Percentiles rank a stretch among this genome's conserved stretches.
phyloP scores from a whole-genome alignment of 2,888 invertebrate species.

The Lasioglossum morio region DNA sequence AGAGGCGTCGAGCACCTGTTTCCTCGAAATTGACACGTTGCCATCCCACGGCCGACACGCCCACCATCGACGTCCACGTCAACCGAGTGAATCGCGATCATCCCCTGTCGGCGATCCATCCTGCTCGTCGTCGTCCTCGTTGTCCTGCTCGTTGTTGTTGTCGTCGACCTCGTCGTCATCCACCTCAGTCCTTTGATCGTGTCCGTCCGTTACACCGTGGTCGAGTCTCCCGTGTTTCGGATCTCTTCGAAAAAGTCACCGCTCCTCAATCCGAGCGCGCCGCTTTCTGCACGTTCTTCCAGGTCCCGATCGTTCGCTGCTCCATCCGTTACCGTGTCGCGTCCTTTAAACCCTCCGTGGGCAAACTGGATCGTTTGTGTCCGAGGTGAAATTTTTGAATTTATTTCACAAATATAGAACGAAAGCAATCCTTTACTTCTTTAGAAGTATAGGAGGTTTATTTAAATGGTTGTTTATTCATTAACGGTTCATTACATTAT shows the following conservation, averaged over 20 bases:
- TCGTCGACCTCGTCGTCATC: slow-evolving; percentile 53
- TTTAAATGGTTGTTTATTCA: too few species aligned
- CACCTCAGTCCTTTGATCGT: slow-evolving; percentile 50
- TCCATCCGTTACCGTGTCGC: background rate
- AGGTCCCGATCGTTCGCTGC: too few species aligned
- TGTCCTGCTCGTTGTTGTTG: slow-evolving; percentile 54
- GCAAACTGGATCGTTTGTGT: too few species aligned
- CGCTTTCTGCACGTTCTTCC: background rate
- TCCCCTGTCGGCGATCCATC: slow-evolving; percentile 70
- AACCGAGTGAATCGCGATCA: slow-evolving; percentile 73
- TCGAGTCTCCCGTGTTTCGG: background rate
- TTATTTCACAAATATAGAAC: too few species aligned
- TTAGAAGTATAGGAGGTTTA: too few species aligned
- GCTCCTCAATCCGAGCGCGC: background rate
- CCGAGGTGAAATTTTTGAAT: too few species aligned
- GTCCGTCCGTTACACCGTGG: slow-evolving; percentile 46
- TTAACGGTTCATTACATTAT: too few species aligned
- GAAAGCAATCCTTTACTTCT: too few species aligned
- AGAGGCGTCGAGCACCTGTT: slow-evolving; percentile 83
- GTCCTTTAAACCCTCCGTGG: too few species aligned
- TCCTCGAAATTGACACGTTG: slow-evolving; percentile 82
- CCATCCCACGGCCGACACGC: slow-evolving; percentile 72
- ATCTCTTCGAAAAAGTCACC: background rate
- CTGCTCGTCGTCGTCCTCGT: slow-evolving; percentile 62
- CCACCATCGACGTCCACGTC: slow-evolving; percentile 74